These are phyloP conservation scores for Aleadryas rufinucha DNA, from an alignment of 2,113 vertebrate genomes.

Conservation along the genomic window DNA sequence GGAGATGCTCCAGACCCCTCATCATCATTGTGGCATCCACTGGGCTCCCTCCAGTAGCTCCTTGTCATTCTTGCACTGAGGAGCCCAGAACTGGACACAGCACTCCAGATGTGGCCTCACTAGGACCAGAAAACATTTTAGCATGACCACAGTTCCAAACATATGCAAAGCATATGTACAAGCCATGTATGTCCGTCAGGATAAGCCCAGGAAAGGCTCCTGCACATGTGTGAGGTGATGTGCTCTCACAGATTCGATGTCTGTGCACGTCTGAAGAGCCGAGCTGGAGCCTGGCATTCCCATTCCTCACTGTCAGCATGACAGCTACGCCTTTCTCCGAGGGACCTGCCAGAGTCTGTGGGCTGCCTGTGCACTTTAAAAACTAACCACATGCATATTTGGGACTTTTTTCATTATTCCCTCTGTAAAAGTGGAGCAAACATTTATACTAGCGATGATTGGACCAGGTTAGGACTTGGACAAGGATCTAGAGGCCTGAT, in stretches of 20 bases:
- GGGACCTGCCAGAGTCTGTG: background rate
- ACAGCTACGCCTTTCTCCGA: background rate
- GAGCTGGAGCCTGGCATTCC: background rate
- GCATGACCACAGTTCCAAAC: background rate
- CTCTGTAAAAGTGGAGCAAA: background rate
- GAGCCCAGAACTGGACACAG: background rate
- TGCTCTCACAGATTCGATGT: background rate
- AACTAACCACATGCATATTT: background rate
- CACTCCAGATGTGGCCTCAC: background rate
- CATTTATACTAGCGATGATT: background rate
- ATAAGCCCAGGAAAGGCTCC: background rate
- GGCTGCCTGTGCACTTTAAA: background rate
- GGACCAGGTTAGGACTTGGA: slow-evolving; percentile 38
- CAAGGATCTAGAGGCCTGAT: slow-evolving; percentile 2
- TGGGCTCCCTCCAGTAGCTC: background rate
- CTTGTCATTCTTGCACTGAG: background rate
- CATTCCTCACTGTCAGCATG: background rate
- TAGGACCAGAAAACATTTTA: background rate
- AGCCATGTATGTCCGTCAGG: background rate
- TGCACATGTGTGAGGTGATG: background rate
- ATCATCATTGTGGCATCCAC: background rate
- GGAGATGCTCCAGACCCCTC: background rate
- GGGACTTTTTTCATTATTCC: background rate
- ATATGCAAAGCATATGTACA: background rate
- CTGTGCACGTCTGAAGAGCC: background rate